These are phyloP conservation scores for Athripsodes cinereus DNA, from an alignment of 2,888 invertebrate genomes.

Conservation along the genomic window DNA sequence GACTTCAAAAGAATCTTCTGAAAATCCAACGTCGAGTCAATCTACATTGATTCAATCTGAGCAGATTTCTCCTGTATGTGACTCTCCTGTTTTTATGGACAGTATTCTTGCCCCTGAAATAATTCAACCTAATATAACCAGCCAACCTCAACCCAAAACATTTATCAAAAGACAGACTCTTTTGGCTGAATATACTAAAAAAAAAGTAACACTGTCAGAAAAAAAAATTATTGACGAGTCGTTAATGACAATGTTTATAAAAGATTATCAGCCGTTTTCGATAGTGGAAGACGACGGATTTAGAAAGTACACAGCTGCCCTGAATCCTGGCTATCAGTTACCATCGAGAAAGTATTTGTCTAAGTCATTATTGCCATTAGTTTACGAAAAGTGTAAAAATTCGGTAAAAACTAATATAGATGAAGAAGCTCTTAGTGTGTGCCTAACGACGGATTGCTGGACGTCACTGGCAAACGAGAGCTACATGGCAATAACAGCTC, in stretches of 20 bases:
- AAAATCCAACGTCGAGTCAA: background rate
- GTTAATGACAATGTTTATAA: background rate
- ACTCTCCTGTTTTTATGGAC: background rate
- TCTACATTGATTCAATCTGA: background rate
- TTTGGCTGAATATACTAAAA: slow-evolving; percentile 1
- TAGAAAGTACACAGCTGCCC: background rate
- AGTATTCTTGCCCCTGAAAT: background rate
- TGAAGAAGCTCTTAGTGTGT: background rate
- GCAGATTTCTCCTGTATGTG: background rate
- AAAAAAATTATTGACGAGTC: background rate
- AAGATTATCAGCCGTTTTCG: slow-evolving; percentile 3
- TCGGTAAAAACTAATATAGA: background rate
- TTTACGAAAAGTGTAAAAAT: background rate
- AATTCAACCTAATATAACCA: background rate
- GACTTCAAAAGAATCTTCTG: too few relatives aligned
- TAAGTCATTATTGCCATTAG: background rate
- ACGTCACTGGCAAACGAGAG: background rate
- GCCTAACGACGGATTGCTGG: background rate
- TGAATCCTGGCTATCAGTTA: background rate
- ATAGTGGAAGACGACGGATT: background rate
- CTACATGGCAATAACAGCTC: background rate
- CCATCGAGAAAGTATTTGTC: slow-evolving; percentile 5
- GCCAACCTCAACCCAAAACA: background rate
- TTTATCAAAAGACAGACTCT: background rate
- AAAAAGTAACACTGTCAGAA: background rate